Conservation (phyloP, 2,113 vertebrate species). For the Cryptomyrus ogoouensis region DNA sequence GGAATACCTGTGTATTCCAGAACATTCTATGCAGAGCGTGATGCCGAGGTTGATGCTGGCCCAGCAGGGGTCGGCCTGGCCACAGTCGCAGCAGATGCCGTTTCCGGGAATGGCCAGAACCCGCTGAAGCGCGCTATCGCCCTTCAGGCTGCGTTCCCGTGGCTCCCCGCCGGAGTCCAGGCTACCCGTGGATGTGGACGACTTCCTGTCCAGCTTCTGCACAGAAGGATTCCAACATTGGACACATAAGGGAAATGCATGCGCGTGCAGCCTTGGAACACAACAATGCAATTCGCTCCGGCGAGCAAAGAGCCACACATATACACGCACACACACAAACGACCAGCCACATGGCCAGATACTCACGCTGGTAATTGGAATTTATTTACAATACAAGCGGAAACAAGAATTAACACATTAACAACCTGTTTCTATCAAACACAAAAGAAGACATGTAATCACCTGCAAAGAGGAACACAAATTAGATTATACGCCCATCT, state of each 20-base stretch:
- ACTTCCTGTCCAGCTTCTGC: slow-evolving; percentile 84
- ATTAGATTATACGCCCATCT: background rate
- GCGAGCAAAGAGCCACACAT: background rate
- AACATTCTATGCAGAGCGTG: slow-evolving; percentile 94
- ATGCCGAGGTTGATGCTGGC: slow-evolving; percentile 97
- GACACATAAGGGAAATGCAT: background rate
- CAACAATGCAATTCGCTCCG: background rate
- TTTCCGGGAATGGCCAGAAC: slow-evolving; percentile 87
- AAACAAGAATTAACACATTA: background rate
- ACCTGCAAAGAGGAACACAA: background rate
- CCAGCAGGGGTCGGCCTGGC: slow-evolving; percentile 86
- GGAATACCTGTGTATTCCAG: slow-evolving; percentile 81
- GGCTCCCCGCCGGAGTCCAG: slow-evolving; percentile 81
- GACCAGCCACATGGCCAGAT: background rate
- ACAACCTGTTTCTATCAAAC: background rate
- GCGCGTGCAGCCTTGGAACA: background rate
- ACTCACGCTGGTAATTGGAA: background rate
- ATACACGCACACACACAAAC: background rate
- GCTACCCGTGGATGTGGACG: slow-evolving; percentile 83
- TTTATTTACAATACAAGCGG: background rate
- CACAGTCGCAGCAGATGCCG: slow-evolving; percentile 86
- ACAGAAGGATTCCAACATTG: background rate
- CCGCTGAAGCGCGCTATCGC: slow-evolving; percentile 81
- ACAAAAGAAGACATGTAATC: background rate
- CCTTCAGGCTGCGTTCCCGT: slow-evolving; percentile 73